Evolutionary conservation across 2,113 vertebrate genomes (phyloP).

Genomic region (Platichthys stellatus): DNA sequence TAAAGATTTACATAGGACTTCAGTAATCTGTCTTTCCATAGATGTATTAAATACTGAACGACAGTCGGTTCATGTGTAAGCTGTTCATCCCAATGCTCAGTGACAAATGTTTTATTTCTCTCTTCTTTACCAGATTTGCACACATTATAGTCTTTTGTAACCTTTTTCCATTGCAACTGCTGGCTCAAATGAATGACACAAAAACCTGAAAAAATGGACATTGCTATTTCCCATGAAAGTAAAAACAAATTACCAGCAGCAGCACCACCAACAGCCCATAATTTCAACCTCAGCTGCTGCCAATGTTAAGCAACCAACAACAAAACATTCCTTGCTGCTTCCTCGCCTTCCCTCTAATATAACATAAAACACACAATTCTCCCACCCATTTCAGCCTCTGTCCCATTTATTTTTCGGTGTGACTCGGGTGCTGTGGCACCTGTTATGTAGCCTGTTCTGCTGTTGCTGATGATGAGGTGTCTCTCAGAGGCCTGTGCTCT

Average conservation of each 20-base stretch:
- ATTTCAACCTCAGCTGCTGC: constrained; percentile 29
- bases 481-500: constrained; percentile 42
- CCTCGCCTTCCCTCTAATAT: constrained; percentile 20
- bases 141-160: background rate
- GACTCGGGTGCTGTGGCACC: constrained; percentile 41
- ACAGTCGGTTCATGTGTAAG: background rate
- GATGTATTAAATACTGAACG: too few species aligned
- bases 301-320: constrained; percentile 2
- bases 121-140: background rate
- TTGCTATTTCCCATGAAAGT: background rate
- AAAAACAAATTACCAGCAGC: constrained; percentile 21
- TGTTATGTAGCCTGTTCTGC: constrained; percentile 47
- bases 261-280: background rate
- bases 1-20: background rate
- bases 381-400: constrained; percentile 26
- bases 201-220: background rate
- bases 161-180: background rate
- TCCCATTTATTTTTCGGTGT: constrained; percentile 39
- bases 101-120: background rate
- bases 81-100: background rate
- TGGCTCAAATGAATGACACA: background rate
- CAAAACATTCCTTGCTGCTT: background rate
- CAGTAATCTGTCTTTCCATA: background rate
- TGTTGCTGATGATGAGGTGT: constrained; percentile 51
- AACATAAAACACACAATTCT: constrained; percentile 36